phyloP scores from a whole-genome alignment of 2,888 invertebrate species.

The Phrixothrix hirtus region DNA sequence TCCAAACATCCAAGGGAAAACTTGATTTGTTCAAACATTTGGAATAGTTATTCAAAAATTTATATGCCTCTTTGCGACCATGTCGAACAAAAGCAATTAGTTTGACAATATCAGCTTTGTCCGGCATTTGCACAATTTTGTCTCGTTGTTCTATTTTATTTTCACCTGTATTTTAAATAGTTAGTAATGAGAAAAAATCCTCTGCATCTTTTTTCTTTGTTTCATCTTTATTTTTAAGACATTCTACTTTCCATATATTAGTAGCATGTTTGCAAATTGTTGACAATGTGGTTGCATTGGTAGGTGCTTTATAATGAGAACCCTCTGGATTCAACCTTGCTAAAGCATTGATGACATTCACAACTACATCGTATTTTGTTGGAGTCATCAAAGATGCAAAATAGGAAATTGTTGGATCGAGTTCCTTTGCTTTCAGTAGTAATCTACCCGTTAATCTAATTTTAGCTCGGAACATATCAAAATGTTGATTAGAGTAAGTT shows the following conservation, averaged over 20 bases:
- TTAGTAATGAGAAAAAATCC: background rate
- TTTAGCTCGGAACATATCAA: background rate
- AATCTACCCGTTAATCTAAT: background rate
- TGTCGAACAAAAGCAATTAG: background rate
- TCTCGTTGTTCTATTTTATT: constrained; percentile 1
- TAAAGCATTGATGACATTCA: background rate
- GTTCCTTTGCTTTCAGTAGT: background rate
- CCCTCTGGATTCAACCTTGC: constrained; percentile 1
- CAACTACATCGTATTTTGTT: constrained; percentile 1
- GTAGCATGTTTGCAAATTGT: constrained; percentile 2
- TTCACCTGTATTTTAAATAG: background rate
- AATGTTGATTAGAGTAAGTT: constrained; percentile 1
- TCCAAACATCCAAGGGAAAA: background rate
- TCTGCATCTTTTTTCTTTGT: background rate
- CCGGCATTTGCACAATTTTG: background rate
- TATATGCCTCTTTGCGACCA: background rate
- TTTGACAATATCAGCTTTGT: background rate
- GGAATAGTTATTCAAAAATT: background rate
- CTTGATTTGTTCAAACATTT: background rate
- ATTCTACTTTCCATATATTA: too few species aligned
- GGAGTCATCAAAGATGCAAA: background rate
- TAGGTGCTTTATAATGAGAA: background rate
- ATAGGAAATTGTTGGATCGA: background rate
- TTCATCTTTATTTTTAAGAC: background rate
- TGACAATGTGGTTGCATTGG: background rate